Evolutionary conservation across 2,888 invertebrate species (phyloP).

Genomic region (Anodontia alba): DNA sequence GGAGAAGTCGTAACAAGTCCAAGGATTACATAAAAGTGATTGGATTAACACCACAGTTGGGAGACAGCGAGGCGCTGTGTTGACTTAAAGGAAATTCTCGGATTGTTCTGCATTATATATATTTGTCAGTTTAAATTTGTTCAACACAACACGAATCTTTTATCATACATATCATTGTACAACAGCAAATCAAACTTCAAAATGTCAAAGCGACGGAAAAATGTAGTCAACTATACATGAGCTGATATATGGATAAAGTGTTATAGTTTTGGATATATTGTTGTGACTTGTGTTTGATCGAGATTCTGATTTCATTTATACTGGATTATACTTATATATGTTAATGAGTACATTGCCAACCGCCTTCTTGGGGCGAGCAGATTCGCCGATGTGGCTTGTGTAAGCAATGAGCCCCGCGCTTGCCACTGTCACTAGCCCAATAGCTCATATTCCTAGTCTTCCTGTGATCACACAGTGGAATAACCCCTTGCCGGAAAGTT

Average conservation of each 20-base stretch:
- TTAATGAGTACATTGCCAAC: slow-evolving; percentile 31
- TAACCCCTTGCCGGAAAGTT: slow-evolving; percentile 35
- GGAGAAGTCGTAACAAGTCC: slow-evolving; percentile 8
- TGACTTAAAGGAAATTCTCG: neutral
- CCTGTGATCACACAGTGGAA: slow-evolving; percentile 25
- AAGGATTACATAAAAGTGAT: slow-evolving; percentile 14
- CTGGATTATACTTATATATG: slow-evolving; percentile 14
- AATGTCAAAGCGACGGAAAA: slow-evolving; percentile 41
- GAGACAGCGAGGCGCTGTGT: slow-evolving; percentile 3
- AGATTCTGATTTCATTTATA: neutral
- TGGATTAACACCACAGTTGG: slow-evolving; percentile 4
- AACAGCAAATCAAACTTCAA: slow-evolving; percentile 16
- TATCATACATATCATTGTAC: neutral
- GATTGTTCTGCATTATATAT: neutral
- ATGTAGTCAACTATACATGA: slow-evolving; percentile 9
- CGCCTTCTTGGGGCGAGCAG: slow-evolving; percentile 38
- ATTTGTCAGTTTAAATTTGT: slow-evolving; percentile 6
- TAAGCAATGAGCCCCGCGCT: slow-evolving; percentile 58
- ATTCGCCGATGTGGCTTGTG: slow-evolving; percentile 51
- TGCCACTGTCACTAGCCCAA: slow-evolving; percentile 26
- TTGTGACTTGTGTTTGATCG: neutral
- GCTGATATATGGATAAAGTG: slow-evolving; percentile 2
- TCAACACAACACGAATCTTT: neutral
- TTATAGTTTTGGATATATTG: neutral
- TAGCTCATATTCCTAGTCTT: slow-evolving; percentile 17